phyloP scores from a whole-genome alignment of 2,888 invertebrate genomes.

The Choristoneura rosaceana region DNA sequence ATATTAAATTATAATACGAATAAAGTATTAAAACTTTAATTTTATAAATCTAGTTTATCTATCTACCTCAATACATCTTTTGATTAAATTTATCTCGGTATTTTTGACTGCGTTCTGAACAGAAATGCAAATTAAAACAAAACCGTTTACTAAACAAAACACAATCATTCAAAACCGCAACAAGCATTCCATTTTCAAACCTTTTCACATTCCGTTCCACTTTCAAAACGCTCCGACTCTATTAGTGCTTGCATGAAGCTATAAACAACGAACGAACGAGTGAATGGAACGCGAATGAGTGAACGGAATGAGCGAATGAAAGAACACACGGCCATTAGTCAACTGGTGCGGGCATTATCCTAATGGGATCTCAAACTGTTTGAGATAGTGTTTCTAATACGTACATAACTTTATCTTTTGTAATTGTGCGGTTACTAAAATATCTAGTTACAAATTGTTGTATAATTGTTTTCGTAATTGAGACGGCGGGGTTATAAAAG shows the following conservation, averaged over 20 bases:
- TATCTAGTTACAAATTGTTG: slow-evolving; percentile 40
- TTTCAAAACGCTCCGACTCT: slow-evolving; percentile 24
- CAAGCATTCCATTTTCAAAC: slow-evolving; percentile 17
- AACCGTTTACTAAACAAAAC: background rate
- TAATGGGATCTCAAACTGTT: slow-evolving; percentile 73
- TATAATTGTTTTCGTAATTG: slow-evolving; percentile 37
- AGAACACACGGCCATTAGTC: slow-evolving; percentile 69
- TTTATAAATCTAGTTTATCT: no score
- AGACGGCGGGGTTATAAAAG: slow-evolving; percentile 38
- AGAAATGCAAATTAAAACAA: no score
- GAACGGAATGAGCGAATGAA: slow-evolving; percentile 63
- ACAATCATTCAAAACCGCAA: background rate
- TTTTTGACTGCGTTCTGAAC: no score
- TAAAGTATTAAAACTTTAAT: no score
- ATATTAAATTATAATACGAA: no score
- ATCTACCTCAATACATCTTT: no score
- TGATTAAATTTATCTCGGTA: no score
- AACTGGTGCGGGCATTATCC: slow-evolving; percentile 72
- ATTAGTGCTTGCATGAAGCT: slow-evolving; percentile 21
- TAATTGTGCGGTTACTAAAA: slow-evolving; percentile 45
- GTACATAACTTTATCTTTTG: slow-evolving; percentile 40
- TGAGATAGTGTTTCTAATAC: slow-evolving; percentile 55
- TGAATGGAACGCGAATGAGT: slow-evolving; percentile 62
- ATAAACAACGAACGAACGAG: slow-evolving; percentile 46
- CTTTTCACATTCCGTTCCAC: slow-evolving; percentile 12